phyloP scores from a whole-genome alignment of 1,140 invertebrate genomes.

The Drosophila gunungcola region DNA sequence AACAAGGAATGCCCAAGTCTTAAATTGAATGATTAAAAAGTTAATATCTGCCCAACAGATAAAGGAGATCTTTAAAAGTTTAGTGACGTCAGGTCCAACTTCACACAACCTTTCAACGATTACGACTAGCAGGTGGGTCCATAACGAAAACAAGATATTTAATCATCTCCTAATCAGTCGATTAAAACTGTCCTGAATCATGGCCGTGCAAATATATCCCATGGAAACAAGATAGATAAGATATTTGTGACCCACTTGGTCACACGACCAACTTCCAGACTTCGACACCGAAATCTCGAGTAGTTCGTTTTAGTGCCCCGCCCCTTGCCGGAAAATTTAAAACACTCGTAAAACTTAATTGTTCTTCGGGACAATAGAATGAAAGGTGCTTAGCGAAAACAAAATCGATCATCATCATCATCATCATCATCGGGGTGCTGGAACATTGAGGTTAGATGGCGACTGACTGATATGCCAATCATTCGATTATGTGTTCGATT shows the following conservation, averaged over 20 bases:
- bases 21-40: not conserved
- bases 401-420: slow-evolving; percentile 41
- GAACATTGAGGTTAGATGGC: slow-evolving; percentile 30
- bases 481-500: slow-evolving; percentile 62
- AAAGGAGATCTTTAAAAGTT: too few relatives aligned
- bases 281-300: slow-evolving; percentile 35
- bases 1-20: not conserved
- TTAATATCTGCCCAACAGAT: too few relatives aligned
- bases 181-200: slow-evolving; percentile 19
- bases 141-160: not conserved
- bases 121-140: not conserved
- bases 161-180: slow-evolving; percentile 5
- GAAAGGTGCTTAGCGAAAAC: slow-evolving; percentile 30
- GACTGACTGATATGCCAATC: slow-evolving; percentile 33
- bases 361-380: slow-evolving; percentile 16
- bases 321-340: slow-evolving; percentile 43
- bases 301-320: slow-evolving; percentile 33
- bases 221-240: slow-evolving; percentile 53
- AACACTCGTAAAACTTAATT: slow-evolving; percentile 62
- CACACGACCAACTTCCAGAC: slow-evolving; percentile 17
- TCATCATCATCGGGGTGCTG: slow-evolving; percentile 3
- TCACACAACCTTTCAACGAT: not conserved
- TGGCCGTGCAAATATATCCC: slow-evolving; percentile 5
- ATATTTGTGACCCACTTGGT: slow-evolving; percentile 32
- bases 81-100: too few relatives aligned